Conservation (phyloP, 1,140 invertebrate genomes). For the Lasioglossum albipes region DNA sequence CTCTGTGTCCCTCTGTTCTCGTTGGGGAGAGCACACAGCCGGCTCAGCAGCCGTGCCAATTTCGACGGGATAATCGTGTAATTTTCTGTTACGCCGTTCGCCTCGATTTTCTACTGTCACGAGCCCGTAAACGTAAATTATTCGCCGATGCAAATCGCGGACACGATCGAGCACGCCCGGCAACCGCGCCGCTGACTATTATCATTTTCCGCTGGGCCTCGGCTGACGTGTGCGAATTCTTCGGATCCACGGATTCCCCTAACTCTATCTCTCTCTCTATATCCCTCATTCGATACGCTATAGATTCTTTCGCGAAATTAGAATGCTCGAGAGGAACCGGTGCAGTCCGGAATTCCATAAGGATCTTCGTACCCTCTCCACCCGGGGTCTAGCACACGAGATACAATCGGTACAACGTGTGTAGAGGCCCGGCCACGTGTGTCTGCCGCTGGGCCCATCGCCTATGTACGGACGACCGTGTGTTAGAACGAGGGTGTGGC, state of each 20-base stretch:
- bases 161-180: conserved; percentile 13
- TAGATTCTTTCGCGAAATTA: not conserved
- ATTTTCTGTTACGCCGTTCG: conserved; percentile 42
- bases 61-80: conserved; percentile 49
- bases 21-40: not conserved
- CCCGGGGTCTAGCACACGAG: conserved; percentile 31
- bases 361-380: conserved; percentile 40
- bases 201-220: not conserved
- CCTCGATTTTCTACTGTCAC: conserved; percentile 35
- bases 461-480: conserved; percentile 42
- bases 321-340: conserved; percentile 26
- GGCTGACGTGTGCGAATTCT: not conserved
- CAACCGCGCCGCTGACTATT: not conserved
- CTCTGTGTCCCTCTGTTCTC: not conserved
- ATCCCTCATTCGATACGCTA: too few relatives aligned
- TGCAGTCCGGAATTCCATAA: conserved; percentile 41
- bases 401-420: conserved; percentile 60
- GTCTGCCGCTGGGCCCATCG: conserved; percentile 36
- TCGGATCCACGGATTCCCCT: not conserved
- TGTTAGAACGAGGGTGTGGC: conserved; percentile 72
- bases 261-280: too few relatives aligned
- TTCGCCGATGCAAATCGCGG: conserved; percentile 6
- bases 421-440: conserved; percentile 31
- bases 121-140: conserved; percentile 22
- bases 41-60: conserved; percentile 39